Conservation (phyloP, 2,888 invertebrate species). For the Polylopha cassiicola region DNA sequence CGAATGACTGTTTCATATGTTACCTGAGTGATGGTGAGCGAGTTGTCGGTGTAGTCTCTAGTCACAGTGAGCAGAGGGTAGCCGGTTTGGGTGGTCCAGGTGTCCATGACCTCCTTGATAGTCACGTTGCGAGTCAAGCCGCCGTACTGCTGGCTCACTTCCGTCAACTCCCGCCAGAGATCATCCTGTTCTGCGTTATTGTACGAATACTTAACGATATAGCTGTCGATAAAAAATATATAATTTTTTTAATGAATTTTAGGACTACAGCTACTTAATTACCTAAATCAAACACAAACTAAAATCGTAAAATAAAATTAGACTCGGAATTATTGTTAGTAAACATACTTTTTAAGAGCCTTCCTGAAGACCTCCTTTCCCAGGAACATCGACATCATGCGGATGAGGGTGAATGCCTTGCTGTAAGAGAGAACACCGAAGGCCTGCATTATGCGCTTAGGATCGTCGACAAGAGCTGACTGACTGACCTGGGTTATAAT, state of each 20-base stretch:
- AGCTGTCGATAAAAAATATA: conserved; percentile 57
- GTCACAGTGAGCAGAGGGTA: conserved; percentile 85
- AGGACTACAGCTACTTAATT: no score
- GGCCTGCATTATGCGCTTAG: conserved; percentile 87
- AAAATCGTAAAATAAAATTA: no score
- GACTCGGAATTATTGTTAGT: neutral
- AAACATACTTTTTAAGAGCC: conserved; percentile 77
- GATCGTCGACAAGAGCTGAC: conserved; percentile 84
- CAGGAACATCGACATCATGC: conserved; percentile 94
- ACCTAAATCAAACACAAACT: no score
- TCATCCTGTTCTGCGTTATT: conserved; percentile 89
- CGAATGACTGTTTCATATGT: no score
- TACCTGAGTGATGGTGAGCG: conserved; percentile 78
- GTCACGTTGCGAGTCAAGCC: conserved; percentile 74
- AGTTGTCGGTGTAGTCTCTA: conserved; percentile 76
- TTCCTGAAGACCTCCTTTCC: conserved; percentile 84
- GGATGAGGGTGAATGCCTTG: conserved; percentile 89
- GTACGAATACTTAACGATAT: conserved; percentile 81
- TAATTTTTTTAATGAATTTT: neutral
- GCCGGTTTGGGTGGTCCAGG: conserved; percentile 91
- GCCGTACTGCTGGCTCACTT: conserved; percentile 61
- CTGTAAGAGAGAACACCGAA: conserved; percentile 92
- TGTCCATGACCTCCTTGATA: conserved; percentile 87
- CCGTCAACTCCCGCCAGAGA: conserved; percentile 86
- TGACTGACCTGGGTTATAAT: conserved; percentile 64